phyloP scores from a whole-genome alignment of 2,888 invertebrate genomes.

The Eupelmus urozonus region DNA sequence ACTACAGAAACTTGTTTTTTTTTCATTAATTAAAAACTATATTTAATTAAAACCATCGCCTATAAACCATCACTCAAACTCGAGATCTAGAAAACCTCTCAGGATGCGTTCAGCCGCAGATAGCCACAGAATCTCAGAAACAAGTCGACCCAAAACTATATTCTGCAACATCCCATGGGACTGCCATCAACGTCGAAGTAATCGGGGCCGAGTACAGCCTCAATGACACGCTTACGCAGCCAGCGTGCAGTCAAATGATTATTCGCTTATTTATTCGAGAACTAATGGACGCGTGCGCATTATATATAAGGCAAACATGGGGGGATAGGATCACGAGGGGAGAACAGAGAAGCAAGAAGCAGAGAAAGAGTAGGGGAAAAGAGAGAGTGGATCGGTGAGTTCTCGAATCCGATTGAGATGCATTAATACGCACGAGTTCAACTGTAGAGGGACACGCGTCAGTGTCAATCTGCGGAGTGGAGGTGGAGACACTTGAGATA shows the following conservation, averaged over 20 bases:
- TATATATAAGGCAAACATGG: too few species aligned
- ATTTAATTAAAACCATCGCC: too few species aligned
- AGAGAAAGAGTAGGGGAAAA: neutral
- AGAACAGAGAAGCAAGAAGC: neutral
- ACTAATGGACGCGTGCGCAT: too few species aligned
- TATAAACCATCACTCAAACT: too few species aligned
- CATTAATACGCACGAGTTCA: conserved; percentile 31
- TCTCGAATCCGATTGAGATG: conserved; percentile 36
- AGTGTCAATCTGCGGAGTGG: neutral
- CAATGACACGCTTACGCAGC: neutral
- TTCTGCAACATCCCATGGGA: neutral
- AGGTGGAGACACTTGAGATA: conserved; percentile 18
- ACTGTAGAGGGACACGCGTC: conserved; percentile 18
- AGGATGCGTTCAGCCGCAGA: too few species aligned
- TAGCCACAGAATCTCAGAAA: too few species aligned
- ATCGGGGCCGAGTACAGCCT: neutral
- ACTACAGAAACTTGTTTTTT: too few species aligned
- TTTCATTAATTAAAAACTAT: too few species aligned
- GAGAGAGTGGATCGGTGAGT: neutral
- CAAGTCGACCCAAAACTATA: too few species aligned
- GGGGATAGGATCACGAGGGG: too few species aligned
- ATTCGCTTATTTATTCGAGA: conserved; percentile 20
- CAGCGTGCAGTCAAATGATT: conserved; percentile 6
- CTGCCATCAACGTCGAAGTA: neutral
- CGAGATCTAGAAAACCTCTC: too few species aligned